Evolutionary conservation across 2,888 invertebrate genomes (phyloP).

Genomic region (Drosophila prolongata): DNA sequence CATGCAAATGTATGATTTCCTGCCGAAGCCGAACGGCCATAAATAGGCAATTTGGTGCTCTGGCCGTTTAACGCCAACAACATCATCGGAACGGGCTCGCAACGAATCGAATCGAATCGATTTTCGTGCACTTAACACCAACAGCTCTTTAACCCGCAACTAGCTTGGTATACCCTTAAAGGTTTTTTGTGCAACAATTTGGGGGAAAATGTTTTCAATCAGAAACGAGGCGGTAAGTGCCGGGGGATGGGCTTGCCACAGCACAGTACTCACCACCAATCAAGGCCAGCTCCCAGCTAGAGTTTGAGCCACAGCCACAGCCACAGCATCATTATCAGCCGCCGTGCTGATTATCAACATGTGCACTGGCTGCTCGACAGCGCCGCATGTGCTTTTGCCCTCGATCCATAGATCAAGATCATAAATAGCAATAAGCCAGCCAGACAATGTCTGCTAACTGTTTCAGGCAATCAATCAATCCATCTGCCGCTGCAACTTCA

Average conservation of each 20-base stretch:
- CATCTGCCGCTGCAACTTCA: slow-evolving; percentile 60
- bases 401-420: slow-evolving; percentile 83
- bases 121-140: slow-evolving; percentile 79
- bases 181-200: slow-evolving; percentile 71
- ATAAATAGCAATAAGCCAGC: slow-evolving; percentile 82
- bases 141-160: slow-evolving; percentile 72
- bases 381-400: slow-evolving; percentile 81
- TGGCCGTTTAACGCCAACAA: slow-evolving; percentile 77
- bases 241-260: too few species aligned
- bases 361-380: slow-evolving; percentile 69
- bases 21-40: slow-evolving; percentile 56
- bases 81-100: slow-evolving; percentile 41
- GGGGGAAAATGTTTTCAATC: slow-evolving; percentile 66
- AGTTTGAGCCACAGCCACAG: slow-evolving; percentile 46
- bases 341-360: slow-evolving; percentile 74
- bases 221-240: slow-evolving; percentile 59
- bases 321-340: slow-evolving; percentile 65
- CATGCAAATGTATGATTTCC: slow-evolving; percentile 75
- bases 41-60: slow-evolving; percentile 73
- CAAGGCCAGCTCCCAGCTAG: slow-evolving; percentile 41
- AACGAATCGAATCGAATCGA: slow-evolving; percentile 77
- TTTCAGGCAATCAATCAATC: slow-evolving; percentile 83
- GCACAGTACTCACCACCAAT: slow-evolving; percentile 10
- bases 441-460: slow-evolving; percentile 82
- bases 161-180: slow-evolving; percentile 63